Evolutionary conservation across 2,888 invertebrate species (phyloP).

Genomic region (Drosophila robusta): DNA sequence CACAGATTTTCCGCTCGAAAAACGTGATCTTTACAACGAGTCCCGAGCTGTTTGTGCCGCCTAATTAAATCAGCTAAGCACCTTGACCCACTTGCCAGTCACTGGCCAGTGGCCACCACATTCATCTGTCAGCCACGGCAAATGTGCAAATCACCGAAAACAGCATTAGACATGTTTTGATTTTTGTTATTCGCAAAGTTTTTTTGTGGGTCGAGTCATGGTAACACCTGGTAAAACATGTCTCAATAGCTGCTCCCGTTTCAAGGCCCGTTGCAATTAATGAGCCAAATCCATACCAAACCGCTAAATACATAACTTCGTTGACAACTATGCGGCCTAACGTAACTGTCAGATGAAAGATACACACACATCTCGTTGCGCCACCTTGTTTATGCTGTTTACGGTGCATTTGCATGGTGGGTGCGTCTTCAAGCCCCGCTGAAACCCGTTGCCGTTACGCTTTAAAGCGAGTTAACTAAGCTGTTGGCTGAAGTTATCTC

Average conservation of each 20-base stretch:
- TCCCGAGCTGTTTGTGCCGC: constrained; percentile 48
- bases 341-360: constrained; percentile 54
- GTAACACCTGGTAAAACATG: constrained; percentile 37
- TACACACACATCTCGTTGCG: constrained; percentile 51
- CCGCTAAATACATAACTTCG: constrained; percentile 25
- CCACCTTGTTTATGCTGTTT: constrained; percentile 50
- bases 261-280: constrained; percentile 68
- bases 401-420: constrained; percentile 60
- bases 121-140: constrained; percentile 37
- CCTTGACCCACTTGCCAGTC: constrained; percentile 72
- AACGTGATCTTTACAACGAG: constrained; percentile 63
- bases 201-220: constrained; percentile 23
- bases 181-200: constrained; percentile 22
- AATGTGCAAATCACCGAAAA: constrained; percentile 78
- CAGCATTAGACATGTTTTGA: constrained; percentile 52
- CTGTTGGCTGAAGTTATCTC: background rate
- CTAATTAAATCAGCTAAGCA: constrained; percentile 74
- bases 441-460: constrained; percentile 36
- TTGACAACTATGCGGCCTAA: constrained; percentile 39
- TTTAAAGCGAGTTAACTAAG: background rate
- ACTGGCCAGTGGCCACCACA: constrained; percentile 39
- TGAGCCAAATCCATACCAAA: constrained; percentile 41
- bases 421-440: constrained; percentile 23
- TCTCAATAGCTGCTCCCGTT: constrained; percentile 58
- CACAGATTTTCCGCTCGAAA: constrained; percentile 56